A percentile compares a stretch with the other conserved stretches of the same genome.
These are phyloP conservation scores for Mellivora capensis DNA, from an alignment of 2,113 vertebrate genomes.

Conservation along the genomic window DNA sequence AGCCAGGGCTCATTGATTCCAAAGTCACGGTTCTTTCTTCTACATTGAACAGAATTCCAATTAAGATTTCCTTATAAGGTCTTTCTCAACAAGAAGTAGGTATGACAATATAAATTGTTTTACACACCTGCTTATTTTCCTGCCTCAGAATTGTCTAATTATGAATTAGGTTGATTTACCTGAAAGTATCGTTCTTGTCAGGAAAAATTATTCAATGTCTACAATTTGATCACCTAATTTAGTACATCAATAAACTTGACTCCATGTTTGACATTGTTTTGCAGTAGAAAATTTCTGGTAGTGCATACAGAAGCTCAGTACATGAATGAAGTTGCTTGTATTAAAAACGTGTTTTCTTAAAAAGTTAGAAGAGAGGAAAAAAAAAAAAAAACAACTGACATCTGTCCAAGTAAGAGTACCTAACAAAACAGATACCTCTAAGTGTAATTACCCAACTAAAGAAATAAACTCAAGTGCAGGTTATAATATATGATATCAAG, in stretches of 20 bases:
- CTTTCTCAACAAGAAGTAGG: neutral
- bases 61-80: neutral
- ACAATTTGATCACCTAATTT: neutral
- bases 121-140: neutral
- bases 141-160: neutral
- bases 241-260: neutral
- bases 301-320: neutral
- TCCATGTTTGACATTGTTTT: neutral
- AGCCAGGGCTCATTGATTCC: neutral
- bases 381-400: neutral
- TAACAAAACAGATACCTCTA: neutral
- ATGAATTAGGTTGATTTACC: neutral
- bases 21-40: neutral
- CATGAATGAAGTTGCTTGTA: neutral
- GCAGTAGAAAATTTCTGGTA: neutral
- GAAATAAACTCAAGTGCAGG: neutral
- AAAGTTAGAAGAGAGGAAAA: neutral
- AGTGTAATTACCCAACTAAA: neutral
- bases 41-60: neutral
- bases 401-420: neutral
- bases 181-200: neutral
- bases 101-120: neutral
- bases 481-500: neutral
- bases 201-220: neutral
- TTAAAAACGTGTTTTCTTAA: neutral